A percentile compares a stretch with the other conserved stretches of the same genome.
These are phyloP conservation scores for Trichacis sp. DNA, from an alignment of 2,888 invertebrate genomes.

Conservation along the genomic window DNA sequence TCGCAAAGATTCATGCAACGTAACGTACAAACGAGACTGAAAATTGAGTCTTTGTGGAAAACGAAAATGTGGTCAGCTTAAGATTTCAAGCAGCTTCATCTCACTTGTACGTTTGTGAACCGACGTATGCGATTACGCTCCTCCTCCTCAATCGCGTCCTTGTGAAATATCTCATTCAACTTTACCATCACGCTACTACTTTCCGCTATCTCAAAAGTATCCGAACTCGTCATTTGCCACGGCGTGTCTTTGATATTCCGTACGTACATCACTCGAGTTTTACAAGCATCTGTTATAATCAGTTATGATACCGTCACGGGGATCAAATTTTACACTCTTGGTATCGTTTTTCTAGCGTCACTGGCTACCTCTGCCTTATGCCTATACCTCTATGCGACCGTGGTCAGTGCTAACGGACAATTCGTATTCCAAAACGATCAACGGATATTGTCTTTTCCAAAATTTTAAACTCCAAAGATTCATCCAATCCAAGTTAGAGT, in stretches of 20 bases:
- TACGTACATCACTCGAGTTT: constrained; percentile 24
- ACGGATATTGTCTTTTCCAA: not conserved
- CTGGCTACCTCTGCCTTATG: constrained; percentile 58
- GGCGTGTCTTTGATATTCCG: no score
- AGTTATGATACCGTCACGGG: constrained; percentile 19
- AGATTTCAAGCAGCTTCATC: constrained; percentile 52
- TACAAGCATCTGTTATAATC: constrained; percentile 15
- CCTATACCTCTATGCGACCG: constrained; percentile 54
- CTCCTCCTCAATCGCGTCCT: constrained; percentile 45
- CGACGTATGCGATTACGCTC: constrained; percentile 43
- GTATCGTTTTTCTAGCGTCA: constrained; percentile 35
- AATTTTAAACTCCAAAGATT: not conserved
- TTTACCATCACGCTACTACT: constrained; percentile 34
- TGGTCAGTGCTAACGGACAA: constrained; percentile 48
- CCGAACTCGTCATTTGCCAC: constrained; percentile 19
- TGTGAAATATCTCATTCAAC: constrained; percentile 44
- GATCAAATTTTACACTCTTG: constrained; percentile 27
- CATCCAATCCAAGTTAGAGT: no score
- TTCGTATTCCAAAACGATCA: constrained; percentile 39
- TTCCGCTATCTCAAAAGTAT: constrained; percentile 21
- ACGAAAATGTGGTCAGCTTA: constrained; percentile 43
- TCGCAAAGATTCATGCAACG: constrained; percentile 18
- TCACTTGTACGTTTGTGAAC: constrained; percentile 46
- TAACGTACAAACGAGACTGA: not conserved
- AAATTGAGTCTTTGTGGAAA: constrained; percentile 31